Evolutionary conservation across 2,113 vertebrate species (phyloP).

Genomic region (Herpetotheres cachinnans): DNA sequence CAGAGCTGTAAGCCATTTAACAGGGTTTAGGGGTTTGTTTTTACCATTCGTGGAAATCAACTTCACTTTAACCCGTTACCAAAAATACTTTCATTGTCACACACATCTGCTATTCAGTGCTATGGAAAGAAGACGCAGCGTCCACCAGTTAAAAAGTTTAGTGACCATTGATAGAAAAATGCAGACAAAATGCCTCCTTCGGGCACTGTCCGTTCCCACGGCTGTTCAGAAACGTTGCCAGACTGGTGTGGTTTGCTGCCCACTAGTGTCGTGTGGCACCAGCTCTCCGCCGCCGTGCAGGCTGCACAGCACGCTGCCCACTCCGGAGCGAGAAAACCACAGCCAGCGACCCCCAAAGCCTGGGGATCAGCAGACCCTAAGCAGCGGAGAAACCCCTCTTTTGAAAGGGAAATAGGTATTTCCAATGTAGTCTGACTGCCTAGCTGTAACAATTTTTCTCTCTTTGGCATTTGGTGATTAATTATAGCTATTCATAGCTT

Average conservation of each 20-base stretch:
- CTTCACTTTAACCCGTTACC: neutral
- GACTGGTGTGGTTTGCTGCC: slow-evolving; percentile 74
- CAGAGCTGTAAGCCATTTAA: neutral
- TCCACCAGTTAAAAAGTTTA: neutral
- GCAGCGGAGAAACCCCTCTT: neutral
- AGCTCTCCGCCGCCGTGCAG: neutral
- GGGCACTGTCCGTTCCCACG: neutral
- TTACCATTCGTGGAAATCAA: neutral
- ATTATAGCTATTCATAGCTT: neutral
- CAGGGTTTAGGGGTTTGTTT: neutral
- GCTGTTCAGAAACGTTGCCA: neutral
- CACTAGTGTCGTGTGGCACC: slow-evolving; percentile 72
- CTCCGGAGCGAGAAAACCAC: neutral
- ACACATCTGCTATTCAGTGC: accelerated
- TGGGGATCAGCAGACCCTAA: neutral
- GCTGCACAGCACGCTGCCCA: neutral
- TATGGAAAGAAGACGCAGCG: accelerated
- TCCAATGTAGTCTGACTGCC: neutral
- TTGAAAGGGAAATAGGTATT: accelerated
- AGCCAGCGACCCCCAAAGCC: neutral
- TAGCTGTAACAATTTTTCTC: neutral
- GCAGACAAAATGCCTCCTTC: neutral
- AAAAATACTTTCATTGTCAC: neutral
- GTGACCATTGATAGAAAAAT: accelerated
- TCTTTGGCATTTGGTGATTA: neutral